Conservation (phyloP, 1,140 invertebrate genomes). For the Neuroterus valhalla region DNA sequence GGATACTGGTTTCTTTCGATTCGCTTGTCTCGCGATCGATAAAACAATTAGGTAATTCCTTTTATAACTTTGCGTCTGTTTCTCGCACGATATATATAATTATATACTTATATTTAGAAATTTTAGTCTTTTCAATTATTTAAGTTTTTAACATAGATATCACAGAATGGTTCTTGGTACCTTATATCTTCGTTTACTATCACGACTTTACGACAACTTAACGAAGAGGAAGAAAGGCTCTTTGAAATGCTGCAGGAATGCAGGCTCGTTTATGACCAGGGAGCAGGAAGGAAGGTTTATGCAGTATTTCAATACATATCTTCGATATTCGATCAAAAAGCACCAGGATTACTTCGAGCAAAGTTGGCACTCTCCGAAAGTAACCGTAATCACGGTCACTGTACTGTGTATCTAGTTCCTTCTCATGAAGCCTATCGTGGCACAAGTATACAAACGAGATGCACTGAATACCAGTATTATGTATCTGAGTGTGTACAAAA, state of each 20-base stretch:
- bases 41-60: constrained; percentile 59
- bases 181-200: constrained; percentile 71
- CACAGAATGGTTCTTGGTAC: constrained; percentile 76
- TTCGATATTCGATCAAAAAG: constrained; percentile 58
- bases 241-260: constrained; percentile 64
- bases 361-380: constrained; percentile 59
- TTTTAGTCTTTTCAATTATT: constrained; percentile 75
- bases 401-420: constrained; percentile 57
- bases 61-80: constrained; percentile 49
- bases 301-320: constrained; percentile 50
- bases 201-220: constrained; percentile 68
- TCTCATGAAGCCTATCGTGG: constrained; percentile 57
- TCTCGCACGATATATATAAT: constrained; percentile 45
- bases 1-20: constrained; percentile 52
- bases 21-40: constrained; percentile 51
- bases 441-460: constrained; percentile 61
- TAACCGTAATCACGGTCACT: constrained; percentile 54
- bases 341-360: constrained; percentile 39
- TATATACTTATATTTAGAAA: constrained; percentile 72
- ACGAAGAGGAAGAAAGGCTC: constrained; percentile 66
- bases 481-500: constrained; percentile 59
- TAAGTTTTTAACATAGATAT: constrained; percentile 76
- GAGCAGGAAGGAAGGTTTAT: constrained; percentile 58
- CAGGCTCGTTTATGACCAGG: constrained; percentile 57
- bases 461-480: constrained; percentile 51